Conservation (phyloP, 2,888 invertebrate species). For the Opisthograptis luteolata region DNA sequence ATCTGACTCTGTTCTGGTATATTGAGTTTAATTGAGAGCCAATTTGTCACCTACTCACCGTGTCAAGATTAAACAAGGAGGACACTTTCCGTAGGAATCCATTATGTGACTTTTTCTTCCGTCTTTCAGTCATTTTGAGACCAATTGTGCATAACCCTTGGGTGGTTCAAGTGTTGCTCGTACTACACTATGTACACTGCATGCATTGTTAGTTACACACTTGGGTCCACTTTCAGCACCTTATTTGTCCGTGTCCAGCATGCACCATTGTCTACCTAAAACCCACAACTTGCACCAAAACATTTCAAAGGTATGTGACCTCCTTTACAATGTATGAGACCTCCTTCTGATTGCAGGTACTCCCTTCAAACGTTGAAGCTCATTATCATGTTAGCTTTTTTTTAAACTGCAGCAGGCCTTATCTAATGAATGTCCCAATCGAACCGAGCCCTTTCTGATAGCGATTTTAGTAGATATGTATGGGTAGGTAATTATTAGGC, state of each 20-base stretch:
- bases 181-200: slow-evolving; percentile 83
- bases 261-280: slow-evolving; percentile 83
- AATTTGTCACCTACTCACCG: slow-evolving; percentile 85
- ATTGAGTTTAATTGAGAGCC: slow-evolving; percentile 40
- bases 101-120: slow-evolving; percentile 84
- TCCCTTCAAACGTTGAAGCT: slow-evolving; percentile 66
- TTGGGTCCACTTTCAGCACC: slow-evolving; percentile 78
- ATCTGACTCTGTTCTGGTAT: slow-evolving; percentile 1
- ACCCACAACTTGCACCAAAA: slow-evolving; percentile 83
- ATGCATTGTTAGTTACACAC: slow-evolving; percentile 85
- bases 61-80: slow-evolving; percentile 93
- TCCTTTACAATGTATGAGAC: slow-evolving; percentile 41
- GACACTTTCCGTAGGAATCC: slow-evolving; percentile 95
- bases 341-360: slow-evolving; percentile 53
- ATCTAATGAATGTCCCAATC: slow-evolving; percentile 70
- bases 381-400: slow-evolving; percentile 75
- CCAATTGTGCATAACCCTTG: slow-evolving; percentile 75
- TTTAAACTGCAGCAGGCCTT: slow-evolving; percentile 70
- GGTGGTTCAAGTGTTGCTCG: slow-evolving; percentile 62
- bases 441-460: slow-evolving; percentile 80
- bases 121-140: slow-evolving; percentile 82
- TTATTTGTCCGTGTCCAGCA: slow-evolving; percentile 73
- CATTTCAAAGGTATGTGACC: slow-evolving; percentile 65
- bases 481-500: slow-evolving; percentile 72
- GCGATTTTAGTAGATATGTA: slow-evolving; percentile 75